Conservation (phyloP, 2,113 vertebrate genomes). For the Perognathus longimembris region DNA sequence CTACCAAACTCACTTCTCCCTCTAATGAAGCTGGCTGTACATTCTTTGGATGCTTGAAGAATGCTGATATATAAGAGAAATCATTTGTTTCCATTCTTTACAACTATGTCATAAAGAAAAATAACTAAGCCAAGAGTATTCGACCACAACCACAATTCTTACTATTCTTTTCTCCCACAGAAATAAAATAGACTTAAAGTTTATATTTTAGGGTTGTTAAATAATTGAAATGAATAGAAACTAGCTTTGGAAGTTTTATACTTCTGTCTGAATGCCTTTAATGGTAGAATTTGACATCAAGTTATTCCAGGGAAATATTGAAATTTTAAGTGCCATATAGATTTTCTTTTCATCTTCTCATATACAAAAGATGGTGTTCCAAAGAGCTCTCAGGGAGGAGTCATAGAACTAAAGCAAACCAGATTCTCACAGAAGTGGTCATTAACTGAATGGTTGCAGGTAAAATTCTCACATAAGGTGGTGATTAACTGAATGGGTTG, state of each 20-base stretch:
- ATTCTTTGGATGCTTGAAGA: slow-evolving; percentile 43
- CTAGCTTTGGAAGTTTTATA: slow-evolving; percentile 51
- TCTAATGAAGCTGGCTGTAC: neutral
- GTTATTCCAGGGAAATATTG: neutral
- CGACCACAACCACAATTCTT: slow-evolving; percentile 20
- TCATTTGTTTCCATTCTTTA: slow-evolving; percentile 53
- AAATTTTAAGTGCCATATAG: slow-evolving; percentile 5
- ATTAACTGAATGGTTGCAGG: neutral
- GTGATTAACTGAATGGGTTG: neutral
- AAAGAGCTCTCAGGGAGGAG: slow-evolving; percentile 12
- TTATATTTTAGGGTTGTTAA: slow-evolving; percentile 65
- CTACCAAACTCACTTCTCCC: slow-evolving; percentile 38
- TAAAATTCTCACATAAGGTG: neutral
- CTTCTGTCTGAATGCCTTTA: slow-evolving; percentile 51
- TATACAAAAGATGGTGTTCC: neutral
- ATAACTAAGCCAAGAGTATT: slow-evolving; percentile 39
- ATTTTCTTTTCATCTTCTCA: slow-evolving; percentile 46
- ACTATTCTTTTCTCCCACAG: slow-evolving; percentile 30
- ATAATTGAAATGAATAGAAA: slow-evolving; percentile 51
- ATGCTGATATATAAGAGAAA: slow-evolving; percentile 18
- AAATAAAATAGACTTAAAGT: slow-evolving; percentile 57
- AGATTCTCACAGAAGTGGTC: neutral
- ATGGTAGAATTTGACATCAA: slow-evolving; percentile 56
- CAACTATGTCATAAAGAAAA: slow-evolving; percentile 45
- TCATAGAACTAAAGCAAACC: neutral